phyloP scores from a whole-genome alignment of 2,113 vertebrate genomes.

The Anoura caudifer region DNA sequence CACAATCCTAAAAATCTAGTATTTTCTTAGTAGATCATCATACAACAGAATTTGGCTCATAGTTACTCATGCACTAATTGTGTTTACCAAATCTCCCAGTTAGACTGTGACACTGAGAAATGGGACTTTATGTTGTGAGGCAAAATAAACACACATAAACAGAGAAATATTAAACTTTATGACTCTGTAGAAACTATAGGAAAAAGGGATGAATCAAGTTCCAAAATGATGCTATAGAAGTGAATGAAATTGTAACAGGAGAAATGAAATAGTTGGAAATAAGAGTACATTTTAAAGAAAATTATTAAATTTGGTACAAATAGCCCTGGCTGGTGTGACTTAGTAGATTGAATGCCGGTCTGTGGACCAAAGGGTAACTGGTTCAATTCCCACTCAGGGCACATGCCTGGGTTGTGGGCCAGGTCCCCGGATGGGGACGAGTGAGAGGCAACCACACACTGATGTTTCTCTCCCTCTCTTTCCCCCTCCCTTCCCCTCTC shows the following conservation, averaged over 20 bases:
- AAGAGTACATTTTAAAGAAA: background rate
- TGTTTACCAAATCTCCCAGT: background rate
- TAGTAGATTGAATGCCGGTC: no score
- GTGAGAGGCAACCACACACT: background rate
- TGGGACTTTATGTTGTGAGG: background rate
- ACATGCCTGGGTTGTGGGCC: no score
- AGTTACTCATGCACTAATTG: background rate
- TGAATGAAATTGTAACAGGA: background rate
- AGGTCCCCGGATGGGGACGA: no score
- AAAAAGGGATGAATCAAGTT: background rate
- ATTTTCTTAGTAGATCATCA: background rate
- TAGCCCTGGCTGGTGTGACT: background rate
- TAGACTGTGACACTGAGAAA: background rate
- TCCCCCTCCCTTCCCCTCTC: no score
- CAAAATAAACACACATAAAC: background rate
- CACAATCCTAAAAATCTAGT: background rate
- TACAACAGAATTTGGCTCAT: background rate
- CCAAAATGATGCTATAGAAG: background rate
- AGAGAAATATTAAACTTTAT: background rate
- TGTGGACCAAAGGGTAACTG: no score
- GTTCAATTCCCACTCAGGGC: no score
- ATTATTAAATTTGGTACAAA: background rate
- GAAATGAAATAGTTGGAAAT: background rate
- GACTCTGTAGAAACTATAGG: background rate
- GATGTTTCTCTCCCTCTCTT: no score